These are phyloP conservation scores for Automeris io DNA, from an alignment of 2,888 invertebrate genomes.

Conservation along the genomic window DNA sequence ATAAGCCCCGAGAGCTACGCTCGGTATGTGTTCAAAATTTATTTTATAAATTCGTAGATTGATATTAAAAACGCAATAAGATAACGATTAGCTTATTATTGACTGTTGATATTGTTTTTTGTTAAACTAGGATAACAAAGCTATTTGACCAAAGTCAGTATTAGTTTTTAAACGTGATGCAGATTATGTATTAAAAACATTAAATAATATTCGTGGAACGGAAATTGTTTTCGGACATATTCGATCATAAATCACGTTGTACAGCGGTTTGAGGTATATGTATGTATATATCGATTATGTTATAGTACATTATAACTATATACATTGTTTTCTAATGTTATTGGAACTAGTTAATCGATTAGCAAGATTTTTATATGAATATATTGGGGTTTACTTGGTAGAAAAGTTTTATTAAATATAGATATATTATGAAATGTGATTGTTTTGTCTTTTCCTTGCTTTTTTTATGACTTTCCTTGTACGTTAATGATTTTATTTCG, in stretches of 20 bases:
- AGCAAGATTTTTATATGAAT: slow-evolving; percentile 78
- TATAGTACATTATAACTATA: slow-evolving; percentile 51
- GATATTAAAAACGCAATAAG: slow-evolving; percentile 71
- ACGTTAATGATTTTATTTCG: slow-evolving; percentile 12
- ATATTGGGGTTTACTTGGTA: slow-evolving; percentile 77
- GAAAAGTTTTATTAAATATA: slow-evolving; percentile 74
- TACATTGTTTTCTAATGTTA: slow-evolving; percentile 75
- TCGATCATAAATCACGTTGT: slow-evolving; percentile 60
- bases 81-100: slow-evolving; percentile 64
- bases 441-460: slow-evolving; percentile 44
- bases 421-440: slow-evolving; percentile 49
- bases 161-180: slow-evolving; percentile 70
- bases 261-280: slow-evolving; percentile 51
- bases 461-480: slow-evolving; percentile 14
- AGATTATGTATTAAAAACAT: no score
- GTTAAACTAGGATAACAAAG: slow-evolving; percentile 75
- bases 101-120: slow-evolving; percentile 66
- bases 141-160: slow-evolving; percentile 78
- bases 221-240: slow-evolving; percentile 52
- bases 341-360: slow-evolving; percentile 66
- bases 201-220: slow-evolving; percentile 40
- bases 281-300: slow-evolving; percentile 37
- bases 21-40: slow-evolving; percentile 71
- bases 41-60: slow-evolving; percentile 42
- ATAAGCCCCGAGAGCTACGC: slow-evolving; percentile 49